Evolutionary conservation across 1,140 invertebrate genomes (phyloP).

Genomic region (Caenorhabditis briggsae): DNA sequence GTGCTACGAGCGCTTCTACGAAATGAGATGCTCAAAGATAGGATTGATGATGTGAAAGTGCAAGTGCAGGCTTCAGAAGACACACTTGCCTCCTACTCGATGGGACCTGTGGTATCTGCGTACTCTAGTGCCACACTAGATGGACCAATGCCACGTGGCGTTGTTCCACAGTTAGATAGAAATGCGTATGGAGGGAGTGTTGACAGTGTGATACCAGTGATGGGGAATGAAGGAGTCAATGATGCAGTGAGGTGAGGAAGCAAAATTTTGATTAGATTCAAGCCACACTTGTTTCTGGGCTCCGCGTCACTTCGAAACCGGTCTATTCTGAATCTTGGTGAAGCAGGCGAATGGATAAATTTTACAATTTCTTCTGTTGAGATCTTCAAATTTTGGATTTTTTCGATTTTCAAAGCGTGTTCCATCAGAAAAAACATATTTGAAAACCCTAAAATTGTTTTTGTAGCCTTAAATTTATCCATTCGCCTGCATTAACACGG

Average conservation of each 20-base stretch:
- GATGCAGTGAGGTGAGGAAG: constrained; percentile 5
- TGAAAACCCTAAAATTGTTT: no score
- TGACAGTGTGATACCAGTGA: not conserved
- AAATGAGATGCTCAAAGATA: constrained; percentile 76
- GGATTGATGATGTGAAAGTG: constrained; percentile 76
- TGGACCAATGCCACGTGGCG: not conserved
- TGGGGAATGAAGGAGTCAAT: not conserved
- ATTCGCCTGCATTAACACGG: no score
- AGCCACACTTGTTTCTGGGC: no score
- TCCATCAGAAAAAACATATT: not conserved
- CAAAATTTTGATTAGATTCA: no score
- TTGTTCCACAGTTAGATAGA: not conserved
- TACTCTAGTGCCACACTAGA: not conserved
- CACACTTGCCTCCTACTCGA: constrained; percentile 22
- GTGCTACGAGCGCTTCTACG: constrained; percentile 73
- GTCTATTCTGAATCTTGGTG: no score
- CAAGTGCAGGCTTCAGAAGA: constrained; percentile 61
- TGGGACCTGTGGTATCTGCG: constrained; percentile 19
- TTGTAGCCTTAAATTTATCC: no score
- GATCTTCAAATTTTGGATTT: not conserved
- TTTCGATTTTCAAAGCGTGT: not conserved
- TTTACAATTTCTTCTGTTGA: no score
- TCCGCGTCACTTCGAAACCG: no score
- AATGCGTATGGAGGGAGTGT: constrained; percentile 30
- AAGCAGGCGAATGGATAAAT: no score